Conservation (phyloP, 64 coral and sea anemone genomes). For the Hydrozoanthus tunicans region DNA sequence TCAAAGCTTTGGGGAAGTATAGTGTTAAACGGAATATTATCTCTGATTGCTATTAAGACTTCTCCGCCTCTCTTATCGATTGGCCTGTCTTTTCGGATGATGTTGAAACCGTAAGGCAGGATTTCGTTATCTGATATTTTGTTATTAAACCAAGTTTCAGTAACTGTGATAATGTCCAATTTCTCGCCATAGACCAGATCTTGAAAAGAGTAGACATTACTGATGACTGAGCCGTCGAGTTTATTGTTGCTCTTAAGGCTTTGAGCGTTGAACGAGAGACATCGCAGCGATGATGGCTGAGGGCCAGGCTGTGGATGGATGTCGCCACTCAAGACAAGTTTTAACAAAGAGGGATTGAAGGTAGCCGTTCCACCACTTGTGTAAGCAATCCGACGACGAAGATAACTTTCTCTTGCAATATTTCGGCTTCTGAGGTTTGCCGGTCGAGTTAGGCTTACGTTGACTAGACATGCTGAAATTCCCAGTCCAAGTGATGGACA, state of each 20-base stretch:
- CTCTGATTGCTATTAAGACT: background rate
- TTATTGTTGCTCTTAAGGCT: constrained; percentile 40
- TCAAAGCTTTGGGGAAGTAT: background rate
- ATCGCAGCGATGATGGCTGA: background rate
- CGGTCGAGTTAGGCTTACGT: background rate
- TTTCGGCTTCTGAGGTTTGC: background rate
- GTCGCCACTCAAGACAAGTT: constrained; percentile 10
- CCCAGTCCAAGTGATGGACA: no score
- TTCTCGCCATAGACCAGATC: background rate
- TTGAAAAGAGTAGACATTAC: background rate
- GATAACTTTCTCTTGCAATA: background rate
- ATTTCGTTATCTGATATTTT: background rate
- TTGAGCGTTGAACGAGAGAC: constrained; percentile 59
- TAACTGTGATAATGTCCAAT: background rate
- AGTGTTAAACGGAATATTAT: background rate
- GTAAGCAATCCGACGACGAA: background rate
- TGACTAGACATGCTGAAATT: background rate
- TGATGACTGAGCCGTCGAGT: constrained; percentile 3
- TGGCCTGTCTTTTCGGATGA: background rate
- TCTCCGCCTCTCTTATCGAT: background rate
- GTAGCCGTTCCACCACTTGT: background rate
- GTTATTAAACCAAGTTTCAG: constrained; percentile 4
- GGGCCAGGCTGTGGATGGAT: background rate
- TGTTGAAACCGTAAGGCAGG: background rate
- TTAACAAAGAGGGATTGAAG: background rate